Evolutionary conservation across 92 coral and sea anemone genomes (phyloP).

Genomic region (Muricea muricata): DNA sequence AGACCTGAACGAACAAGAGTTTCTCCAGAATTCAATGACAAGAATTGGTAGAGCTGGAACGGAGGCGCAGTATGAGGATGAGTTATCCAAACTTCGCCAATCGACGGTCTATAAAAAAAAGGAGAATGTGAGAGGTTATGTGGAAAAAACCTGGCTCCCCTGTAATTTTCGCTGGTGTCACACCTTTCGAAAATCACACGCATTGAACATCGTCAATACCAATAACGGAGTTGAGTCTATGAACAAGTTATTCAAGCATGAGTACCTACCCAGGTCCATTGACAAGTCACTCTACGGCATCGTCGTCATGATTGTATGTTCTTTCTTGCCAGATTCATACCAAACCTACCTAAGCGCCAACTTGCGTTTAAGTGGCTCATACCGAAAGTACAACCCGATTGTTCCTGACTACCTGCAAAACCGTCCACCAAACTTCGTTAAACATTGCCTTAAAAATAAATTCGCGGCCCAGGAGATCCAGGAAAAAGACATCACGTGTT

Average conservation of each 20-base stretch:
- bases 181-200: conserved; percentile 2
- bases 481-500: conserved; percentile 15
- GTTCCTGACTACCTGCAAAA: conserved; percentile 59
- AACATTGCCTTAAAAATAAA: conserved; percentile 31
- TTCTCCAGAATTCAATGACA: not conserved
- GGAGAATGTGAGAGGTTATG: conserved; percentile 43
- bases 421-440: conserved; percentile 47
- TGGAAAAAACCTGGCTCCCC: conserved; percentile 58
- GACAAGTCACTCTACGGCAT: conserved; percentile 53
- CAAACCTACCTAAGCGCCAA: conserved; percentile 39
- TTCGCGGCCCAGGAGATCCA: conserved; percentile 36
- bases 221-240: conserved; percentile 61
- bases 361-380: conserved; percentile 58
- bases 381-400: conserved; percentile 35
- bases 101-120: conserved; percentile 24
- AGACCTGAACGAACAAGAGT: conserved; percentile 24
- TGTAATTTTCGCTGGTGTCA: conserved; percentile 16
- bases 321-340: not conserved
- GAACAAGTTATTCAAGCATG: conserved; percentile 61
- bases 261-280: conserved; percentile 35
- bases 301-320: conserved; percentile 52
- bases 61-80: not conserved
- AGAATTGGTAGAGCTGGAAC: conserved; percentile 24
- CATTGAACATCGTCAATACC: conserved; percentile 36
- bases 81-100: conserved; percentile 14